phyloP scores from a whole-genome alignment of 2,888 invertebrate genomes.

The Deilephila elpenor region DNA sequence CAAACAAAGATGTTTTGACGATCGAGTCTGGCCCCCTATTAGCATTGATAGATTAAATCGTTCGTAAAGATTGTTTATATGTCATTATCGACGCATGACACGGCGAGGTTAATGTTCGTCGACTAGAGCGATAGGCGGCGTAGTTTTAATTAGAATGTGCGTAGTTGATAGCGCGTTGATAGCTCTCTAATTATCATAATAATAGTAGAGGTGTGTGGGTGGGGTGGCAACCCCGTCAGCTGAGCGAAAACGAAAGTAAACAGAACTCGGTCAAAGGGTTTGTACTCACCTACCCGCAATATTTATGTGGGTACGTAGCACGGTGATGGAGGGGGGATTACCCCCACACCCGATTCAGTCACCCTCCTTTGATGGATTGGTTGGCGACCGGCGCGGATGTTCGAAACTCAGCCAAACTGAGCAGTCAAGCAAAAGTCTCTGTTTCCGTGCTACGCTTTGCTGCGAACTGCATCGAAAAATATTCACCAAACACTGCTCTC shows the following conservation, averaged over 20 bases:
- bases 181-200: constrained; percentile 81
- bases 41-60: not conserved
- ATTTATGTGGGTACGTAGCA: constrained; percentile 82
- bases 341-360: constrained; percentile 77
- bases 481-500: not conserved
- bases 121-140: constrained; percentile 36
- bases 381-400: constrained; percentile 81
- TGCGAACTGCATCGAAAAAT: constrained; percentile 28
- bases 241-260: constrained; percentile 86
- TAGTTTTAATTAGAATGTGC: constrained; percentile 53
- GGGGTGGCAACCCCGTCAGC: constrained; percentile 81
- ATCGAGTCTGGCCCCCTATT: constrained; percentile 6
- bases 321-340: constrained; percentile 59
- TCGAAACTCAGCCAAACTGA: constrained; percentile 77
- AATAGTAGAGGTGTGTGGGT: constrained; percentile 74
- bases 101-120: constrained; percentile 23
- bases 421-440: constrained; percentile 74
- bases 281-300: constrained; percentile 85
- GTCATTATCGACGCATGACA: constrained; percentile 26
- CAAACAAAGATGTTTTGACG: not conserved
- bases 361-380: constrained; percentile 85
- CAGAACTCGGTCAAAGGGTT: constrained; percentile 86
- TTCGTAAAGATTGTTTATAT: constrained; percentile 7
- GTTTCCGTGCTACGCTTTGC: constrained; percentile 69
- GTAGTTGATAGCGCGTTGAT: constrained; percentile 68